Percentiles rank a stretch among this genome's conserved stretches.
Evolutionary conservation across 2,113 vertebrate species (phyloP).

Genomic region (Psophia crepitans): DNA sequence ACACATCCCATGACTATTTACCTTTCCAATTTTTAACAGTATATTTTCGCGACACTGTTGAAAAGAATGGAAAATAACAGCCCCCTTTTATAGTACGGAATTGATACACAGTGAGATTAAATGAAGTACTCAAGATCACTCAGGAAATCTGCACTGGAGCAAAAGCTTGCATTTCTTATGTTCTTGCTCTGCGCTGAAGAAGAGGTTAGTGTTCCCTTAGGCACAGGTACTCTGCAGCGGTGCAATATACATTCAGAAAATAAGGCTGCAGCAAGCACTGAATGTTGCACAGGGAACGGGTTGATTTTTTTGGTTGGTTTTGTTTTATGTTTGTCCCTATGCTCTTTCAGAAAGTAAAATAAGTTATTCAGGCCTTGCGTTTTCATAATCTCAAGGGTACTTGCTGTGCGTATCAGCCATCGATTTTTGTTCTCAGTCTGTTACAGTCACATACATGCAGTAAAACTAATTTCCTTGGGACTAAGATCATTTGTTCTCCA

Average conservation of each 20-base stretch:
- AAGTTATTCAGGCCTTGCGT: slow-evolving; percentile 50
- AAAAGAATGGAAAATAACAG: neutral
- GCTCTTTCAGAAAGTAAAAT: slow-evolving; percentile 41
- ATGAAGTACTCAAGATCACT: neutral
- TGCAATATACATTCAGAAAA: neutral
- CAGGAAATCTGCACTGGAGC: neutral
- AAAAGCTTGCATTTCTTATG: neutral
- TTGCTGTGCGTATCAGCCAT: slow-evolving; percentile 21
- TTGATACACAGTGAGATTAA: neutral
- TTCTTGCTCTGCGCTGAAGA: neutral
- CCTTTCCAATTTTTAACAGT: neutral
- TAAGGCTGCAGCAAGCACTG: neutral
- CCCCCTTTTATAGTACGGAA: neutral
- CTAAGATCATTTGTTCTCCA: slow-evolving; percentile 49
- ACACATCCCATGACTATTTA: neutral
- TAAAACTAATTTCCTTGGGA: slow-evolving; percentile 62
- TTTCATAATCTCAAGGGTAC: slow-evolving; percentile 56
- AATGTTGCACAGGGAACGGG: neutral
- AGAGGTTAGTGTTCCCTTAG: neutral
- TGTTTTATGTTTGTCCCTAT: slow-evolving; percentile 18
- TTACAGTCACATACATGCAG: slow-evolving; percentile 49
- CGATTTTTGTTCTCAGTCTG: slow-evolving; percentile 58
- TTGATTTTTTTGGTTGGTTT: neutral
- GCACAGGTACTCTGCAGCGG: neutral
- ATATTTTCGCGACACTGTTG: neutral